These are phyloP conservation scores for Neomorphus geoffroyi DNA, from an alignment of 2,797 vertebrate species.

Conservation along the genomic window DNA sequence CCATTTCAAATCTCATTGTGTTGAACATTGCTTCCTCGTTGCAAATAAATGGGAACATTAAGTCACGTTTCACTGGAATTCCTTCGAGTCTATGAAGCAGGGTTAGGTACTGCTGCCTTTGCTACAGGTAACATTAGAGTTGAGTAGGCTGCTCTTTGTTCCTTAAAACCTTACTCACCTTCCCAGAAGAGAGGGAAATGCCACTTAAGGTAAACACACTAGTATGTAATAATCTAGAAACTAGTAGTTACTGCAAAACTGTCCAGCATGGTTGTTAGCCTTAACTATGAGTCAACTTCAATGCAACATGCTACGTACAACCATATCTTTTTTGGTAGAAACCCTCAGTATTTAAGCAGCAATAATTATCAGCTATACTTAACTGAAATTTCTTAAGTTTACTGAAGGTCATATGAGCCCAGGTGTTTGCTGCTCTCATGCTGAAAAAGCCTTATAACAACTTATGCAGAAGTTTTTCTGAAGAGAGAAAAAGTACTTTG, in stretches of 20 bases:
- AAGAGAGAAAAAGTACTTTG: background rate
- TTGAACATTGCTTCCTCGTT: constrained; percentile 15
- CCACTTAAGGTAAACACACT: background rate
- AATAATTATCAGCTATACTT: background rate
- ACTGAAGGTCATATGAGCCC: background rate
- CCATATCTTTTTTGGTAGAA: background rate
- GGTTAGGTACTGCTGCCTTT: background rate
- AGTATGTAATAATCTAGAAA: background rate
- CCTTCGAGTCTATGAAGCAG: background rate
- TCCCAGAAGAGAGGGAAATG: background rate
- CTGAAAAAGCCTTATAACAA: background rate
- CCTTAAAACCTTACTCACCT: background rate
- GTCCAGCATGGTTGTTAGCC: background rate
- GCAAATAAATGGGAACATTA: constrained; percentile 32
- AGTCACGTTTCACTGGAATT: constrained; percentile 18
- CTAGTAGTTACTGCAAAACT: background rate
- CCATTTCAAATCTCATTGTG: constrained; percentile 3
- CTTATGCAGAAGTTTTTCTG: background rate
- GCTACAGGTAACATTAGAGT: background rate
- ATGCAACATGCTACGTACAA: background rate
- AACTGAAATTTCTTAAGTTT: background rate
- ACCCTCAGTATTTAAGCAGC: background rate
- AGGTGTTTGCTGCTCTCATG: background rate
- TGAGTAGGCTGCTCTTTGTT: background rate
- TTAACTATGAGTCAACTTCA: background rate